Evolutionary conservation across 2,888 invertebrate genomes (phyloP).

Genomic region (Minunthozetes semirufus): DNA sequence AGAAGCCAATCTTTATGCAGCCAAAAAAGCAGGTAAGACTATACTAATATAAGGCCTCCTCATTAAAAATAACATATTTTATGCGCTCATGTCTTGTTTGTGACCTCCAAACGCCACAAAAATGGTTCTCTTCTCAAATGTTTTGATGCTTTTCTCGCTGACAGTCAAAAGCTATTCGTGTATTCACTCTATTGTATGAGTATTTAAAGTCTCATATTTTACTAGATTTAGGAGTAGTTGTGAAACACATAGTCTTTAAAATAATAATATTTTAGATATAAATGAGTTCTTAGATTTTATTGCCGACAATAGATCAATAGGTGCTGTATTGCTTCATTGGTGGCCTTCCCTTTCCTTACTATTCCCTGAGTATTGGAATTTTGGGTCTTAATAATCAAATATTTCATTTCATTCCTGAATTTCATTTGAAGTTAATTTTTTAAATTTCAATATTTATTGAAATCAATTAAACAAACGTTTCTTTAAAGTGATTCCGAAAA

Average conservation of each 20-base stretch:
- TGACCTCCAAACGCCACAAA: background rate
- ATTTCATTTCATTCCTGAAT: too few species aligned
- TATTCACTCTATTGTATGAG: background rate
- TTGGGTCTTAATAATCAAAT: background rate
- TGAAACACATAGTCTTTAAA: background rate
- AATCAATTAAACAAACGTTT: too few species aligned
- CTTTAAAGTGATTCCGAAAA: background rate
- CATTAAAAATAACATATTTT: background rate
- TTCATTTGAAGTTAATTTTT: too few species aligned
- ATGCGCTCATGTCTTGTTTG: background rate
- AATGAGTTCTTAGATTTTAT: background rate
- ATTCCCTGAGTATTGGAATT: background rate
- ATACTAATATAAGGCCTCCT: too few species aligned
- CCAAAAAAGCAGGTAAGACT: constrained; percentile 64
- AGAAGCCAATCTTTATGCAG: constrained; percentile 97
- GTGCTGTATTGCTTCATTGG: background rate
- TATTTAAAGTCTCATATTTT: background rate
- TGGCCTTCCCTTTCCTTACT: background rate
- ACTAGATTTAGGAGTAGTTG: background rate
- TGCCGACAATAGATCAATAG: background rate
- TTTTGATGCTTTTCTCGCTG: background rate
- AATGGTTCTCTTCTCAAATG: background rate
- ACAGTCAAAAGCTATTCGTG: background rate
- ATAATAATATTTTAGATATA: background rate
- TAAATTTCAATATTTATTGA: too few species aligned